Evolutionary conservation across 2,888 invertebrate species (phyloP).

Genomic region (Melinaea menophilus): DNA sequence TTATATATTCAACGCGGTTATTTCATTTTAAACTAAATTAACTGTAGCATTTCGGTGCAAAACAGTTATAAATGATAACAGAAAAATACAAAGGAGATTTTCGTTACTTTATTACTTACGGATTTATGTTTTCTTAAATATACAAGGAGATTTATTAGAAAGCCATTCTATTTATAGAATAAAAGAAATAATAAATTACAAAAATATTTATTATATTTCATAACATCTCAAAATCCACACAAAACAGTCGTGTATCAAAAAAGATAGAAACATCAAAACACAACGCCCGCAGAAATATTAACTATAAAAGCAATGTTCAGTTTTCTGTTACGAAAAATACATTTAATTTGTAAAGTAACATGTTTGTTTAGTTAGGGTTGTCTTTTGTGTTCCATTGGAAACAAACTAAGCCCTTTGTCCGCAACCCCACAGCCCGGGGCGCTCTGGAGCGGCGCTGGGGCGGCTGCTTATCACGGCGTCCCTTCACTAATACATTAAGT

Average conservation of each 20-base stretch:
- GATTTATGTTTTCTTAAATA: too few relatives aligned
- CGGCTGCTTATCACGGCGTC: constrained; percentile 56
- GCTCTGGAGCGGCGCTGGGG: constrained; percentile 34
- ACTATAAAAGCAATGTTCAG: constrained; percentile 1
- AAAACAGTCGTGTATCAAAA: neutral
- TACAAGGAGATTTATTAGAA: too few relatives aligned
- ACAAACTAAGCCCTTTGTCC: constrained; percentile 66
- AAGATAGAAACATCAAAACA: constrained; percentile 1
- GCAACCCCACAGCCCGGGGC: constrained; percentile 37
- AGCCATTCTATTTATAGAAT: too few relatives aligned
- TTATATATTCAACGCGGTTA: too few relatives aligned
- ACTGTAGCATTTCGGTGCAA: too few relatives aligned
- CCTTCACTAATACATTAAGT: constrained; percentile 29
- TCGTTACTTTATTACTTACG: too few relatives aligned
- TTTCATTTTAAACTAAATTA: too few relatives aligned
- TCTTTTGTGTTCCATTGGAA: constrained; percentile 62
- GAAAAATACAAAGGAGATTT: too few relatives aligned
- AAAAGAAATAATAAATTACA: too few relatives aligned
- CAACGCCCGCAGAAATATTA: constrained; percentile 4
- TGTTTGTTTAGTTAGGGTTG: constrained; percentile 57
- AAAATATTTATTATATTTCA: too few relatives aligned
- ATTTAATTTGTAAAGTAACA: constrained; percentile 54
- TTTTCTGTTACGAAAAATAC: constrained; percentile 34
- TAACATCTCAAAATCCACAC: neutral
- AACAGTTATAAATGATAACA: too few relatives aligned